A percentile compares a stretch with the other conserved stretches of the same genome.
Evolutionary conservation across 1,140 invertebrate genomes (phyloP).

Genomic region (Semibalanus balanoides): DNA sequence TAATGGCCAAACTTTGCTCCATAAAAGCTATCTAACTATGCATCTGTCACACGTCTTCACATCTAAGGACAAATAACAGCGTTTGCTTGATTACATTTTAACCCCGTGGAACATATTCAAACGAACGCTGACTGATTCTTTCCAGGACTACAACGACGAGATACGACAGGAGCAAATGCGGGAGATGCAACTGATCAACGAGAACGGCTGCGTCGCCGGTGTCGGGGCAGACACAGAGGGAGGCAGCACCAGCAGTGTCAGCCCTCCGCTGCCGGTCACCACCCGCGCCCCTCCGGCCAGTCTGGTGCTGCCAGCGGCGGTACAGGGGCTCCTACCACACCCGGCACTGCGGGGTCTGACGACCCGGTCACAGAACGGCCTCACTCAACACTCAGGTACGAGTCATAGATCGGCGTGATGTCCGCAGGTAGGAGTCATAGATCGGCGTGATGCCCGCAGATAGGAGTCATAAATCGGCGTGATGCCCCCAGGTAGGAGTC

Average conservation of each 20-base stretch:
- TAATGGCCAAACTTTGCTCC: too few relatives aligned
- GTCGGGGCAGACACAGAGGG: conserved; percentile 10
- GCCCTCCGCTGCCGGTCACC: conserved; percentile 16
- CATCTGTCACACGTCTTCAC: too few relatives aligned
- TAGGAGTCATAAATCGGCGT: too few relatives aligned
- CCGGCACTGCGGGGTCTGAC: conserved; percentile 20
- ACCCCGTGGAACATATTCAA: too few relatives aligned
- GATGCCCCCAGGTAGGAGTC: too few relatives aligned
- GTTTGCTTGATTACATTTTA: too few relatives aligned
- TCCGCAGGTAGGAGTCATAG: too few relatives aligned
- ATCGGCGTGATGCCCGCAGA: too few relatives aligned
- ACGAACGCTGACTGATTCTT: not conserved
- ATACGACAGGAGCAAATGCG: conserved; percentile 33
- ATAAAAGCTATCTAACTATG: too few relatives aligned
- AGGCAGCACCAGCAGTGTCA: conserved; percentile 9
- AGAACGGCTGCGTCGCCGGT: conserved; percentile 6
- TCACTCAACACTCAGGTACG: conserved; percentile 14
- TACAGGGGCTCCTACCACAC: conserved; percentile 14
- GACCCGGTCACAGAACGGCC: conserved; percentile 16
- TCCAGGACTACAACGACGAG: conserved; percentile 35
- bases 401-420: too few relatives aligned
- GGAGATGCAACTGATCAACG: conserved; percentile 29
- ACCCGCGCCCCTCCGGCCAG: conserved; percentile 12
- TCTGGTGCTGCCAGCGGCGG: conserved; percentile 16
- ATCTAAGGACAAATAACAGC: too few relatives aligned